A percentile compares a stretch with the other conserved stretches of the same genome.
These are phyloP conservation scores for Exaiptasia diaphana DNA, from an alignment of 64 coral and sea anemone genomes.

Conservation along the genomic window DNA sequence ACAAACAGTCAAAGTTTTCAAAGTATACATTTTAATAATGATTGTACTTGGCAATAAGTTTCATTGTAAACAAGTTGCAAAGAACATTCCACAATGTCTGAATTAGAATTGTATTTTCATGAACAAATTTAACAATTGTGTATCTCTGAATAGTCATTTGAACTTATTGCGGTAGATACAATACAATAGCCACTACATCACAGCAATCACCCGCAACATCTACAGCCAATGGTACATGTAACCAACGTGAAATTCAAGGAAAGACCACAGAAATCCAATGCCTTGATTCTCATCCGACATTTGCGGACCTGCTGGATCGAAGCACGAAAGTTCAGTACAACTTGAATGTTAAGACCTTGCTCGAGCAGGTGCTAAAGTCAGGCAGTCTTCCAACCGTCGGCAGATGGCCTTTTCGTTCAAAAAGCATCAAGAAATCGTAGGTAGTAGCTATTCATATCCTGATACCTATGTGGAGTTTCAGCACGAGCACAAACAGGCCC, in stretches of 20 bases:
- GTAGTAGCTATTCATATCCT: conserved; percentile 42
- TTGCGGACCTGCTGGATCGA: conserved; percentile 47
- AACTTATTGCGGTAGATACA: too few relatives aligned
- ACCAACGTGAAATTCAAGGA: conserved; percentile 60
- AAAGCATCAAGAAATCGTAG: not conserved
- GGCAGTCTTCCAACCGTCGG: conserved; percentile 6
- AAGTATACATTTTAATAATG: too few relatives aligned
- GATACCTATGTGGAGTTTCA: conserved; percentile 17
- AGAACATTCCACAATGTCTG: too few relatives aligned
- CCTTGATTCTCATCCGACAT: conserved; percentile 39
- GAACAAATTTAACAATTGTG: too few relatives aligned
- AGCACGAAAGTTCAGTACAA: conserved; percentile 52
- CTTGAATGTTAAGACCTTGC: conserved; percentile 50
- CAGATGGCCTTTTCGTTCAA: conserved; percentile 39
- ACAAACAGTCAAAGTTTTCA: too few relatives aligned
- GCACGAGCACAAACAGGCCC: conserved; percentile 3
- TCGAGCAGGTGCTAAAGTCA: not conserved
- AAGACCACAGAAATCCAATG: conserved; percentile 50
- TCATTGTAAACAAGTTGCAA: too few relatives aligned
- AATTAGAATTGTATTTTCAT: too few relatives aligned
- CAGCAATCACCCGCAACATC: too few relatives aligned
- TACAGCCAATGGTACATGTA: too few relatives aligned
- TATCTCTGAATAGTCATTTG: too few relatives aligned
- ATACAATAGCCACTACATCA: too few relatives aligned
- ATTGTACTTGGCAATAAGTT: too few relatives aligned